Percentiles rank a stretch among this genome's conserved stretches.
phyloP scores from a whole-genome alignment of 2,113 vertebrate genomes.

The Cryptomyrus ogoouensis region DNA sequence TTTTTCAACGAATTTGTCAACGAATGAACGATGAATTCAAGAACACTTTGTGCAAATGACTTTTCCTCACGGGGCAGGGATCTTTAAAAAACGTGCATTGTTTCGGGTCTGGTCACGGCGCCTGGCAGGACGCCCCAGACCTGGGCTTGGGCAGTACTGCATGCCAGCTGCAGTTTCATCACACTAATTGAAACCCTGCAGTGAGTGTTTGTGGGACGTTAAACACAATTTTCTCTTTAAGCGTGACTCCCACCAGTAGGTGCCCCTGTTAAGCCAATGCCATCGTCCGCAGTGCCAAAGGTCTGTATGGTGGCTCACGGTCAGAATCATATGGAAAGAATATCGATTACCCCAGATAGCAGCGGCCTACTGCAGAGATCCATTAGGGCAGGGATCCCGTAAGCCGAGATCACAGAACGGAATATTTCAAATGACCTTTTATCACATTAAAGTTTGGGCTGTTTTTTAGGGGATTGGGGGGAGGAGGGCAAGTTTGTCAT shows the following conservation, averaged over 20 bases:
- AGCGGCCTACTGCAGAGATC: not conserved
- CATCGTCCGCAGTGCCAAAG: not conserved
- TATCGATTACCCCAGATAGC: not conserved
- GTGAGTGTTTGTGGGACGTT: constrained; percentile 2
- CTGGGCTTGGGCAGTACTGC: not conserved
- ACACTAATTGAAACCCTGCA: constrained; percentile 21
- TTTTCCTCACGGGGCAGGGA: not conserved
- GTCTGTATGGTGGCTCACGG: not conserved
- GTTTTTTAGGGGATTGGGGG: not conserved
- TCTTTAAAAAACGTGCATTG: not conserved
- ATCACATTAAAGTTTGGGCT: not conserved
- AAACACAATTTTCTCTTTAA: not conserved
- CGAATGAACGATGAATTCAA: not conserved
- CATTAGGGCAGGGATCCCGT: not conserved
- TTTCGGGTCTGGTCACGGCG: not conserved
- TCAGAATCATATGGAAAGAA: not conserved
- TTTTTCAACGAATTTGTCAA: not conserved
- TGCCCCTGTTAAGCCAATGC: not conserved
- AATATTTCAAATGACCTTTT: not conserved
- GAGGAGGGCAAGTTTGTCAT: not conserved
- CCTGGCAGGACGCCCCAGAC: not conserved
- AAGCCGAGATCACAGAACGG: not conserved
- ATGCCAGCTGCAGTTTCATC: not conserved
- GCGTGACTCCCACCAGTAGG: not conserved
- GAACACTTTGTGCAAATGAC: not conserved